Percentiles rank a stretch among this genome's conserved stretches.
Conservation (phyloP, 2,888 invertebrate genomes). For the Morpho deidamia region DNA sequence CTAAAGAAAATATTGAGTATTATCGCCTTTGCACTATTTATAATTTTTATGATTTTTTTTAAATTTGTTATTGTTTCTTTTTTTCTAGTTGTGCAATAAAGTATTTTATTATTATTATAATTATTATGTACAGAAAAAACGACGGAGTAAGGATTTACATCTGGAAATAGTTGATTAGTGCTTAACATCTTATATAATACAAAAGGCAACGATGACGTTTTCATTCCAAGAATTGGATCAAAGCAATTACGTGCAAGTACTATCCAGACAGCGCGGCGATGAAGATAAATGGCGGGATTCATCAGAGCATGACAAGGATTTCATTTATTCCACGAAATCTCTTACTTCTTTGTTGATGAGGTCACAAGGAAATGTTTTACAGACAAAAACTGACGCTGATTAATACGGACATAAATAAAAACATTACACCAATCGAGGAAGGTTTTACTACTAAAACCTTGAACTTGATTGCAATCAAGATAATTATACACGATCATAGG, state of each 20-base stretch:
- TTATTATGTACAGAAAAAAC: too few relatives aligned
- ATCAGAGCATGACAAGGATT: conserved; percentile 27
- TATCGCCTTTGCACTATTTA: too few relatives aligned
- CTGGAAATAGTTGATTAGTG: too few relatives aligned
- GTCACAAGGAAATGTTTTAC: conserved; percentile 20
- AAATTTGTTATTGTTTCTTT: too few relatives aligned
- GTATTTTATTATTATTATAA: too few relatives aligned
- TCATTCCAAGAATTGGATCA: conserved; percentile 22
- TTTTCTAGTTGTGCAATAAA: too few relatives aligned
- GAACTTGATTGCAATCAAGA: neutral
- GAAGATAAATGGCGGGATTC: conserved; percentile 32
- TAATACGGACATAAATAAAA: conserved; percentile 1
- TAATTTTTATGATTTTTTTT: too few relatives aligned
- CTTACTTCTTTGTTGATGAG: conserved; percentile 25
- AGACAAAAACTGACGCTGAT: conserved; percentile 6
- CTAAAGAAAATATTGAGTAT: too few relatives aligned
- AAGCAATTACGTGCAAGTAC: conserved; percentile 23
- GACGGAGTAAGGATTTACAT: too few relatives aligned
- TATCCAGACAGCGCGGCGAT: conserved; percentile 26
- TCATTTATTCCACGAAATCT: conserved; percentile 26
- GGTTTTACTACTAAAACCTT: neutral
- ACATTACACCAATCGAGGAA: neutral
- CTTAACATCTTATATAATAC: too few relatives aligned
- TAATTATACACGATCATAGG: neutral
- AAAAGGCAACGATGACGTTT: neutral